Evolutionary conservation across 2,888 invertebrate genomes (phyloP).

Genomic region (Physocephala rufipes): DNA sequence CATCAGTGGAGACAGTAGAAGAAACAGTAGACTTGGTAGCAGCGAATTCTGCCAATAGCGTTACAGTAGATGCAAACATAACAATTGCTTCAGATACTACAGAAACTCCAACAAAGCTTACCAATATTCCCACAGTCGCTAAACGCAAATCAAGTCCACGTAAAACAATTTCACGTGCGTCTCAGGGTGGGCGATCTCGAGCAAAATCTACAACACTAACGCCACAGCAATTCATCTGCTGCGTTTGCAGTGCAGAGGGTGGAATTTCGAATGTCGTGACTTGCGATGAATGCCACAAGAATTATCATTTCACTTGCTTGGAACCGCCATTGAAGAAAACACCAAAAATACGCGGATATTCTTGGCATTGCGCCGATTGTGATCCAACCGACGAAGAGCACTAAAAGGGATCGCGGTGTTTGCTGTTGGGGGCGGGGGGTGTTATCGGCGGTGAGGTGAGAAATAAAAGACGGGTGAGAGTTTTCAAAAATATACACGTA

Average conservation of each 20-base stretch:
- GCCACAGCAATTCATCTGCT: constrained; percentile 50
- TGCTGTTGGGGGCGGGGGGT: constrained; percentile 33
- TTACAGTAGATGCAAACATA: constrained; percentile 9
- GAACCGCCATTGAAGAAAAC: constrained; percentile 94
- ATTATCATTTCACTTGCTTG: constrained; percentile 92
- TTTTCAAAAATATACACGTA: background rate
- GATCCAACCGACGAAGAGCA: constrained; percentile 77
- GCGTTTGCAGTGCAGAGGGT: constrained; percentile 57
- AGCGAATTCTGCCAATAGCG: constrained; percentile 6
- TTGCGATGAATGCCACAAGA: constrained; percentile 90
- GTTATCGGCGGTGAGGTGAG: background rate
- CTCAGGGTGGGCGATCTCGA: constrained; percentile 38
- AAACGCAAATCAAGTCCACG: constrained; percentile 59
- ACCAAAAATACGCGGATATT: constrained; percentile 92
- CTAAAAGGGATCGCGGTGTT: too few species aligned
- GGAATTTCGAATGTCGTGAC: constrained; percentile 68
- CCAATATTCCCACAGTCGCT: constrained; percentile 41
- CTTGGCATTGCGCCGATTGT: constrained; percentile 96
- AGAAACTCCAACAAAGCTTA: constrained; percentile 28
- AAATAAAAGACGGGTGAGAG: constrained; percentile 12
- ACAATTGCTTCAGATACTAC: constrained; percentile 33
- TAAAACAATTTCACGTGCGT: constrained; percentile 53
- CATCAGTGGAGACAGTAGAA: constrained; percentile 64
- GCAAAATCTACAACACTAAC: constrained; percentile 23
- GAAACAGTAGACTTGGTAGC: constrained; percentile 3